phyloP scores from a whole-genome alignment of 2,797 vertebrate species.

The Myotis myotis region DNA sequence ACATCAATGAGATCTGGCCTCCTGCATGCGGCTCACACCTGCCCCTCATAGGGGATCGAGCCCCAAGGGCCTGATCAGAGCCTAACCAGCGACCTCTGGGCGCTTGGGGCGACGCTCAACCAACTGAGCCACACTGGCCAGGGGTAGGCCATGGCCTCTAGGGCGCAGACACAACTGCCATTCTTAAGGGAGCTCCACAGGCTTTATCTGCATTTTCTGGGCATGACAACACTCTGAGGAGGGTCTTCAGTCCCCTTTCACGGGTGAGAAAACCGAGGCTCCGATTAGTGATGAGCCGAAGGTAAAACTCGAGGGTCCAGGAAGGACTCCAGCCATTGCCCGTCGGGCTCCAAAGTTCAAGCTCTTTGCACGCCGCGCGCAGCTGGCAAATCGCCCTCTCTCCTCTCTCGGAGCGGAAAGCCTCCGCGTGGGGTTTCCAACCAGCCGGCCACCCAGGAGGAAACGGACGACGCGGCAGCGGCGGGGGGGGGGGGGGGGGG shows the following conservation, averaged over 20 bases:
- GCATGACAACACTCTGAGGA: background rate
- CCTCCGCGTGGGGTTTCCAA: background rate
- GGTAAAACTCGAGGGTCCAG: background rate
- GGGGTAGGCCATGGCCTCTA: background rate
- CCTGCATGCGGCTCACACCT: background rate
- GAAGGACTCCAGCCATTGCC: background rate
- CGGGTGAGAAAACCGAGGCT: background rate
- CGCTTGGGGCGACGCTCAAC: background rate
- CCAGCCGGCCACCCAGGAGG: background rate
- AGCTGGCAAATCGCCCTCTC: background rate
- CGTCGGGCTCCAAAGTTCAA: background rate
- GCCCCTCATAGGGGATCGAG: background rate
- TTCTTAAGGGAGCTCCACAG: background rate
- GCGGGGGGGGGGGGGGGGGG: too few relatives aligned
- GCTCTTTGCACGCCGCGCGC: background rate
- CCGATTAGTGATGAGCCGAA: background rate
- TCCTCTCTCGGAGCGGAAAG: background rate
- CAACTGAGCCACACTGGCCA: background rate
- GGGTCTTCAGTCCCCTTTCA: background rate
- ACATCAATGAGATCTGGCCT: background rate
- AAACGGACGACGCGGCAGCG: background rate
- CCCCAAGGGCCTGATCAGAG: background rate
- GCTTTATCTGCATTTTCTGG: background rate
- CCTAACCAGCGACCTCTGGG: background rate
- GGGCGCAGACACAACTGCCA: fast-evolving